Evolutionary conservation across 2,797 vertebrate species (phyloP), one percentile per base, ranked within the genome.

Genomic region (Scyliorhinus canicula): DNA sequence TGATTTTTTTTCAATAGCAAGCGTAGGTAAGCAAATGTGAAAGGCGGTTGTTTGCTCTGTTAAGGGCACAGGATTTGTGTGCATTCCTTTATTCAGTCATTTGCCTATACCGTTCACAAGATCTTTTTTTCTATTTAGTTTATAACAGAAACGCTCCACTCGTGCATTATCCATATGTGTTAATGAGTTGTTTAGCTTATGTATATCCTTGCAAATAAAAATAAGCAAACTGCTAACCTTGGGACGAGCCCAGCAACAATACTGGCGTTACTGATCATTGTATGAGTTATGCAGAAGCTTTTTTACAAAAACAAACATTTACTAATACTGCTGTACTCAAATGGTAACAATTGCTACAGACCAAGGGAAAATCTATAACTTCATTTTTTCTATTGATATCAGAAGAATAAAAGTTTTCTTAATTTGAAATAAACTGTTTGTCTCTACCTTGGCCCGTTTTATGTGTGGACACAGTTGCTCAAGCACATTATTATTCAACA

Each of bases 1-100:
- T 91, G 60, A 91, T 65, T 91, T 91, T 90, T 86, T 90, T 91
- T 44, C 55, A 91, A 65, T 91, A 91, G 88, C 88, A 91, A 63
- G 24, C 21, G 8, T 91, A 91, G 88, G 88, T 91, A 63, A 91
- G 88, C n/a, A 65, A 44, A 44, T 63, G 57, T 60, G 16, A 90
- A 60, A 90, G 57, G 40, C 57, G 19, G n/a, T 90, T 88, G 52
- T 55, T 88, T 88, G 14, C 85, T 90, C 40, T 91, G 88, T 91
- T 12, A 65, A 82, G 44, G 6, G 21, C 44, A n/a, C n/a, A 82
- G 8, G 40, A 47, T 44, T 24, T 65, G 57, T 40, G 28, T 55
- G 57, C 63, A 82, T 63, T 91, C 57, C 2, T 65, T 57, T 16
- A 40, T 24, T n/a, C n/a, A n/a, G 9, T 65, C n/a, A 91, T 90